Conservation (phyloP, 2,797 vertebrate genomes). For the Sebastes iracundus region DNA sequence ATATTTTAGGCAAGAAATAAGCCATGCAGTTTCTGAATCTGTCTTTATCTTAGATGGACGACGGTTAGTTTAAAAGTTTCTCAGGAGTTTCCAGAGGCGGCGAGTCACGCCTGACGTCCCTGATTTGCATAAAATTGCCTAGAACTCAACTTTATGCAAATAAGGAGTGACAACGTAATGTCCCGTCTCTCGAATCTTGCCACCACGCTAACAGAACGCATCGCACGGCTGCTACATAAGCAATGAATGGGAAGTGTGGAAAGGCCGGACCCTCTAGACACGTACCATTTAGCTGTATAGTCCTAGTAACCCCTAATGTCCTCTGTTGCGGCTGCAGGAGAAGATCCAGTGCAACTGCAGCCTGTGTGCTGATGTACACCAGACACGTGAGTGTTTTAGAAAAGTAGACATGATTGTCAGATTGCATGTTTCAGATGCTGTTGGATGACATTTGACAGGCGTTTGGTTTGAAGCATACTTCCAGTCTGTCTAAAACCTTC, state of each 20-base stretch:
- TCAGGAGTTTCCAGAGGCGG: no score
- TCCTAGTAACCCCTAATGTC: background rate
- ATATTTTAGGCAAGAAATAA: no score
- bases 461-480: background rate
- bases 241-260: no score
- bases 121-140: no score
- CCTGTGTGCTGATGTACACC: background rate
- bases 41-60: no score
- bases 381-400: background rate
- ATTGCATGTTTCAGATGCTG: background rate
- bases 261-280: no score
- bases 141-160: fast-evolving
- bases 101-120: fast-evolving
- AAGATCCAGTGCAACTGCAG: background rate
- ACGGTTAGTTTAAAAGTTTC: no score
- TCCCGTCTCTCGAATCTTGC: no score
- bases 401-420: background rate
- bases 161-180: no score
- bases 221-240: no score
- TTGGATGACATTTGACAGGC: conserved; percentile 11
- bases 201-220: no score
- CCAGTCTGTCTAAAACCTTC: background rate
- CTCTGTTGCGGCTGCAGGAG: background rate
- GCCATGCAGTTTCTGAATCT: no score
- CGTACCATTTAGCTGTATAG: fast-evolving